Conservation (phyloP, 2,888 invertebrate genomes). For the Rhingia rostrata region DNA sequence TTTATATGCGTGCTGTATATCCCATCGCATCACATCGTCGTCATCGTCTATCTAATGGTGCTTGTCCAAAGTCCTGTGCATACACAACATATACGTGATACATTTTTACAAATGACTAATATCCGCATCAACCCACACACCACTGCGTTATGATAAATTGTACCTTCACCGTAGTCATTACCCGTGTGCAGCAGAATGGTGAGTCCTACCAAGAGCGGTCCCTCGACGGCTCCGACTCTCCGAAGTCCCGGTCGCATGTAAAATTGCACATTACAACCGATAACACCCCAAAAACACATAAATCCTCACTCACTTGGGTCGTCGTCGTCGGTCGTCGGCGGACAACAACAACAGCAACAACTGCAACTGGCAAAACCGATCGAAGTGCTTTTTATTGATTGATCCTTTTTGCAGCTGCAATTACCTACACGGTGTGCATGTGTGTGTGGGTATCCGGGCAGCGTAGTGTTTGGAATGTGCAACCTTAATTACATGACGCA, state of each 20-base stretch:
- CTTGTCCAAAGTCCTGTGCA: constrained; percentile 45
- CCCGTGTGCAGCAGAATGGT: constrained; percentile 51
- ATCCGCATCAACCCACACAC: constrained; percentile 73
- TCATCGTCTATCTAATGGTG: constrained; percentile 40
- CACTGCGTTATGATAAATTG: constrained; percentile 70
- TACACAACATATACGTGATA: not conserved
- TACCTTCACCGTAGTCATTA: constrained; percentile 71
- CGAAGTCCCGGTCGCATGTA: constrained; percentile 9
- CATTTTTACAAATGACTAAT: constrained; percentile 69
- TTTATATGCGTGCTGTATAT: constrained; percentile 23
- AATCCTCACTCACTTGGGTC: constrained; percentile 60
- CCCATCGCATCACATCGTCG: not conserved
- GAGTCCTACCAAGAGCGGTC: not conserved
- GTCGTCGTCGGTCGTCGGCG: not conserved
- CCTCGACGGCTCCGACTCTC: not conserved
- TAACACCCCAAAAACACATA: constrained; percentile 74
- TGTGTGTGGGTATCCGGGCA: not conserved
- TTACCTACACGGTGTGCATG: constrained; percentile 31
- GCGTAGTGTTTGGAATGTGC: constrained; percentile 30
- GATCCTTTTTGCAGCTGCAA: constrained; percentile 73
- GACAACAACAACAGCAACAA: constrained; percentile 34
- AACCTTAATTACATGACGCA: constrained; percentile 72
- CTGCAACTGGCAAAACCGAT: constrained; percentile 51
- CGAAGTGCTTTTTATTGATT: constrained; percentile 73
- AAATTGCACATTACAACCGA: constrained; percentile 73